Base-by-base conservation (phyloP, 1,140 invertebrate genomes). In the Reticulitermes speratus region DNA sequence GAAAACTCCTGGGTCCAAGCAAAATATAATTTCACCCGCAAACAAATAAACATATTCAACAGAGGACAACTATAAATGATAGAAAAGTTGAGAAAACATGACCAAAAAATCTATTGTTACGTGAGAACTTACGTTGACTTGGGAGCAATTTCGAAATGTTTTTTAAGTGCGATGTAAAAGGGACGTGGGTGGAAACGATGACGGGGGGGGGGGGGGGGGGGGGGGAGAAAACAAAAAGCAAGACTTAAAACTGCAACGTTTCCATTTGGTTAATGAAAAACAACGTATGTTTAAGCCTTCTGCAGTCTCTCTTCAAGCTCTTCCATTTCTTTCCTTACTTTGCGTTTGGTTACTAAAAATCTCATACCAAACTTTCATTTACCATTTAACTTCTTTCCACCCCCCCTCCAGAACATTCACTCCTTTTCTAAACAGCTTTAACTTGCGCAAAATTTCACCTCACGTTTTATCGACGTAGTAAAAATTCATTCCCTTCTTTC, bases 261-360 rank as follows among this genome's bases (percentile, higher is more conserved):
- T 75, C 65, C 65, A 75, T 75, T 75, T 75, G 65, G 65, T 75
- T 75, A 75, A 75, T 75, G 65, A 75, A 75, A 75, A 75, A 75
- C 65, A 75, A 30, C 65, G 65, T 75, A 25, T 30, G 65, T 75
- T 55, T 75, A 75, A 75, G n/a, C 65, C 65, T 75, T 48, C 48
- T 48, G 16, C 48, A 48, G 16, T 16, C 48, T 16, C 48, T 2
- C 52, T 16, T 21, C 16, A 55, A 55, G 52, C 19, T 55, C 52
- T 55, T 30, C 65, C 65, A 75, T 75, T 75, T 75, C 65, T 75
- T 75, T 30, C 65, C 65, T n/a, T 75, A 75, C 65, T 75, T 30
- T 75, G 65, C 65, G n/a, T 75, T 75, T 75, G 65, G 65, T 75
- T 75, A 75, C 65, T 75, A 75, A 75, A 55, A 75, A 75, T 75